phyloP scores from a whole-genome alignment of 2,888 invertebrate genomes.

The Norana najaformis region DNA sequence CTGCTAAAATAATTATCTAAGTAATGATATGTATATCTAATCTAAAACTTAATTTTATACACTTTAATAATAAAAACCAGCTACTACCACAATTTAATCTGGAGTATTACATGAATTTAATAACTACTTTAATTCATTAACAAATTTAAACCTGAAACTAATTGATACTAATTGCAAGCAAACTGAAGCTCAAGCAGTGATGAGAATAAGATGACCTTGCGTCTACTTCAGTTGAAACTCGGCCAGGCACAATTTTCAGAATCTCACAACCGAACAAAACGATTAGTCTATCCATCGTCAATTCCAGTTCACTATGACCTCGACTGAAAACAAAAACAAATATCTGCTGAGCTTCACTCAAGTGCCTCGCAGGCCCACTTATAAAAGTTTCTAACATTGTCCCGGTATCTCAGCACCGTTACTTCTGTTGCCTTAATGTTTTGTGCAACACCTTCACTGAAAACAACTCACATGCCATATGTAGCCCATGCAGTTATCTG shows the following conservation, averaged over 20 bases:
- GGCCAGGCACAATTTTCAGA: constrained; percentile 92
- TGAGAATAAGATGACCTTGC: constrained; percentile 71
- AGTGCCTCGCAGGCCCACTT: background rate
- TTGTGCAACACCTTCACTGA: too few relatives aligned
- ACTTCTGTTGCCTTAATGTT: background rate
- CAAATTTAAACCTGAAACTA: too few relatives aligned
- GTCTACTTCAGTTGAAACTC: constrained; percentile 95
- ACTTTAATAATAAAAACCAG: background rate
- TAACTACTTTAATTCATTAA: too few relatives aligned
- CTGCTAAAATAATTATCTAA: background rate
- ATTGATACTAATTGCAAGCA: background rate
- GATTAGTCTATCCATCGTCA: constrained; percentile 89
- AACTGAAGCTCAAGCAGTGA: background rate
- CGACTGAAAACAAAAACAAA: constrained; percentile 65
- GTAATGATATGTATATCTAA: background rate
- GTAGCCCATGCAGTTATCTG: background rate
- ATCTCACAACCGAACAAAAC: constrained; percentile 96
- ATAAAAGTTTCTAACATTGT: background rate
- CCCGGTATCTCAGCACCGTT: background rate
- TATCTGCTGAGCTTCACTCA: constrained; percentile 9
- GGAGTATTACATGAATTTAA: too few relatives aligned
- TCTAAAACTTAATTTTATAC: background rate
- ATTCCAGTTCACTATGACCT: constrained; percentile 75
- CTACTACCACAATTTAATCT: too few relatives aligned
- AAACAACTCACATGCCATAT: background rate